phyloP scores from a whole-genome alignment of 2,113 vertebrate species.

The rat (Rattus norvegicus) region GRCr8 NC_086039.1:54816501-54817000 shows the following conservation, averaged over 20 bases:
- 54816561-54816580: constrained; percentile 40
- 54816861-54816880: not conserved
- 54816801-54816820: not conserved
- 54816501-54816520: constrained; percentile 64
- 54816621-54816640: constrained; percentile 60
- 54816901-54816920: fast-evolving
- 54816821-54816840: constrained; percentile 30
- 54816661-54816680: not conserved
- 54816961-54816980: not conserved
- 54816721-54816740: not conserved
- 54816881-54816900: constrained; percentile 28
- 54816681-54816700: not conserved
- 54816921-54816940: fast-evolving
- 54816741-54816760: constrained; percentile 56
- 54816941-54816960: too few species aligned
- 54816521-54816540: constrained; percentile 59
- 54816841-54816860: not conserved
- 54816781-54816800: not conserved
- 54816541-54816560: constrained; percentile 35
- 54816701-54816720: constrained; percentile 54
- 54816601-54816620: constrained; percentile 44
- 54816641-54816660: constrained; percentile 50
- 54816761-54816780: constrained; percentile 43
- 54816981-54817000: not conserved
- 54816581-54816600: constrained; percentile 35